These are phyloP conservation scores for Rana temporaria DNA, from an alignment of 2,113 vertebrate genomes.

Conservation along the genomic window DNA sequence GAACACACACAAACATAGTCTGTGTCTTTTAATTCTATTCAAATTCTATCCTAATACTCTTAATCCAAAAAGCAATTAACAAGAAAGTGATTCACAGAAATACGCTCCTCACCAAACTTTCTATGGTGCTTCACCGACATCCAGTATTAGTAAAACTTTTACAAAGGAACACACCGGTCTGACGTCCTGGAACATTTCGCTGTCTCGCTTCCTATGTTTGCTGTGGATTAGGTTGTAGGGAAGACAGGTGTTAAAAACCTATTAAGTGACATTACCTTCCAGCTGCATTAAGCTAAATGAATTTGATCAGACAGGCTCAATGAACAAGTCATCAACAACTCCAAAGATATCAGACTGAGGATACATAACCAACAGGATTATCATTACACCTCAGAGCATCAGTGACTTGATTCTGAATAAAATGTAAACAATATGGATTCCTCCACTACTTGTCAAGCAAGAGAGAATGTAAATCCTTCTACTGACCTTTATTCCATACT, in stretches of 20 bases:
- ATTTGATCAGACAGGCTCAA: slow-evolving; percentile 3
- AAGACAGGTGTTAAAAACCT: slow-evolving; percentile 57
- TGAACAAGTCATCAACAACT: slow-evolving; percentile 10
- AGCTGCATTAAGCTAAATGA: slow-evolving; percentile 53
- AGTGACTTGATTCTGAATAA: slow-evolving; percentile 12
- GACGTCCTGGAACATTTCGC: slow-evolving; percentile 64
- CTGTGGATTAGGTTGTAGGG: slow-evolving; percentile 64
- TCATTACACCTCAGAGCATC: slow-evolving; percentile 5
- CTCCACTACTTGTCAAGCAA: neutral
- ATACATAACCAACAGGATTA: slow-evolving; percentile 13
- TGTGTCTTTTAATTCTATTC: too few species aligned
- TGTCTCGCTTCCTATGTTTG: slow-evolving; percentile 64
- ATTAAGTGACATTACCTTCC: slow-evolving; percentile 59
- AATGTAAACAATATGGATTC: slow-evolving; percentile 42
- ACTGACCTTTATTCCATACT: neutral
- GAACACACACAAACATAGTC: too few species aligned
- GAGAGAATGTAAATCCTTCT: neutral
- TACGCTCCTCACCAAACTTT: too few species aligned
- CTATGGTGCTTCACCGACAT: too few species aligned
- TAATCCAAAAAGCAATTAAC: too few species aligned
- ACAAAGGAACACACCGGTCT: slow-evolving; percentile 14
- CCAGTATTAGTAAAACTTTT: neutral
- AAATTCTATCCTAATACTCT: too few species aligned
- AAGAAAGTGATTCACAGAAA: too few species aligned
- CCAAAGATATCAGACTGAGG: slow-evolving; percentile 36